Evolutionary conservation across 2,113 vertebrate species (phyloP).

Genomic region (Podilymbus podiceps): DNA sequence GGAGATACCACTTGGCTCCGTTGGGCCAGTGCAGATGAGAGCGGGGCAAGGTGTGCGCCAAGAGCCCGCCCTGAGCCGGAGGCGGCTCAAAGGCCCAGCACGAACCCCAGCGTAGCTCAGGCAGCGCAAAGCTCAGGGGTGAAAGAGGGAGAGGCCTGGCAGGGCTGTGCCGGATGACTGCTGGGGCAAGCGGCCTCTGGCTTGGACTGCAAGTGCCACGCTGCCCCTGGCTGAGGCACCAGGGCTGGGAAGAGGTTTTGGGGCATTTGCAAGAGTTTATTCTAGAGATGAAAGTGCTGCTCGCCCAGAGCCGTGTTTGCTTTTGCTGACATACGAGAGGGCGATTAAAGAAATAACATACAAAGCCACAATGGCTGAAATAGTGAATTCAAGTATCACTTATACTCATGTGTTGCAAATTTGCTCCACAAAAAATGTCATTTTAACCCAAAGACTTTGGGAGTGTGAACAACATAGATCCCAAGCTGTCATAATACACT

Average conservation of each 20-base stretch:
- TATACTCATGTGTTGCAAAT: neutral
- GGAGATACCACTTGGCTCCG: fast-evolving
- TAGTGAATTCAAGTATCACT: neutral
- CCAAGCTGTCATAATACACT: neutral
- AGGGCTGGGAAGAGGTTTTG: neutral
- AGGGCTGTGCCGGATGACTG: neutral
- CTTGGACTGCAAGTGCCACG: neutral
- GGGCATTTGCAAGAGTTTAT: neutral
- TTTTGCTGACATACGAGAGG: neutral
- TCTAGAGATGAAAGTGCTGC: neutral
- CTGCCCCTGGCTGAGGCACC: neutral
- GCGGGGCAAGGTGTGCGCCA: neutral
- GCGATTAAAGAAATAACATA: neutral
- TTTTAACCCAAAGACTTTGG: neutral
- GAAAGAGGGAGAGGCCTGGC: fast-evolving
- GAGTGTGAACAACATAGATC: neutral
- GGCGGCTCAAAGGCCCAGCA: too few relatives aligned
- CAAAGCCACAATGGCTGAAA: neutral
- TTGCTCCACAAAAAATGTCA: neutral
- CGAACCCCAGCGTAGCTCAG: neutral
- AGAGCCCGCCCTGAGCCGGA: neutral
- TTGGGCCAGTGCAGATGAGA: fast-evolving
- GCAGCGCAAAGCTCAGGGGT: too few relatives aligned
- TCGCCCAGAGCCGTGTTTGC: neutral
- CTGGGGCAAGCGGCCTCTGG: fast-evolving